Base-by-base conservation (phyloP, 2,797 vertebrate species). In the Cyprinodon diabolis region DNA sequence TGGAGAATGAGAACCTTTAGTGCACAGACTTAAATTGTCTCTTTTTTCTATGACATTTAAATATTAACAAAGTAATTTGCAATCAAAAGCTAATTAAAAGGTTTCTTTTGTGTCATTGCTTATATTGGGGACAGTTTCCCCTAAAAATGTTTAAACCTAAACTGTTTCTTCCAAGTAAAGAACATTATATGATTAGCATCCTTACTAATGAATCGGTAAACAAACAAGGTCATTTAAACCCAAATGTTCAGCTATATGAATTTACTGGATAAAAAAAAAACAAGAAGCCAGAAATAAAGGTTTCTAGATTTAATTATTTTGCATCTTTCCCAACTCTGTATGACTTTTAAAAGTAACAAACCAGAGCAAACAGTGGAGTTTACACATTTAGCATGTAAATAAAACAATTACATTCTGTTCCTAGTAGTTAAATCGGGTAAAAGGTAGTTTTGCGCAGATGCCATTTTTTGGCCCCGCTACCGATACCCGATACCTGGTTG, bases 1-100 rank as follows among this genome's bases (percentile, higher is more conserved):
- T 57, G 21, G 25, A 48, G 56, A 75, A 45, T 69, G 13, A 54
- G 35, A 81, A 65, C 70, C 82, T 87, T 82, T 68, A 74, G 80
- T 86, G 83, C 91, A 88, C 87, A 87, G 58, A 87, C 79, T 92
- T 94, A 92, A 91, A 81, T 87, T n/a, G n/a, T 82, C 76, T 74
- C 51, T 70, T 82, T 91, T 89, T 90, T 88, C 82, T 91, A 88
- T 85, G 88, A 84, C 85, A 85, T 92, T 88, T 91, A 80, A 91
- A 84, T 70, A 63, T 90, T 82, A 87, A 49, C 40, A 90, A 93
- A 92, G 11, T 13, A 62, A 66, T 82, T 90, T 91, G 85, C 68
- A 90, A 85, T 70, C 83, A 75, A 89, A 49, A 77, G 8, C 13
- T 48, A 83, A 35, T 74, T 3, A 47, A 49, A 60, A 1, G 10